phyloP scores from a whole-genome alignment of 2,888 invertebrate genomes.

The Sycophila texana region DNA sequence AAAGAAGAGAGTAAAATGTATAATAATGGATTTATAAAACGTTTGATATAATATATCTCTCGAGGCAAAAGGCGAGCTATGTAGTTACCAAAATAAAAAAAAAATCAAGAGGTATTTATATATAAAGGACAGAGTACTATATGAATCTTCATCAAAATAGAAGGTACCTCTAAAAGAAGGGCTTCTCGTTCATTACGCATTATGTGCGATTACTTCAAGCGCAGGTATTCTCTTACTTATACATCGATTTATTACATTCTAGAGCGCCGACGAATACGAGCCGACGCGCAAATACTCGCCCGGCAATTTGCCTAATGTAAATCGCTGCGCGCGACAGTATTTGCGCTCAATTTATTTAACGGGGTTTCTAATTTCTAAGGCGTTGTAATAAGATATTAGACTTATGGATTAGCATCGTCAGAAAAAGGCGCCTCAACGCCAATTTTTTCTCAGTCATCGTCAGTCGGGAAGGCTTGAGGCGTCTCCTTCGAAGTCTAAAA shows the following conservation, averaged over 20 bases:
- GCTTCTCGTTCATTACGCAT: constrained; percentile 21
- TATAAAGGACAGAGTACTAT: too few species aligned
- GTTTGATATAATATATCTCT: constrained; percentile 29
- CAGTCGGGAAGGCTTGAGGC: background rate
- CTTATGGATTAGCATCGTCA: constrained; percentile 12
- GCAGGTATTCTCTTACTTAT: constrained; percentile 59
- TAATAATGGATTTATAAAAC: background rate
- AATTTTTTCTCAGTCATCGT: background rate
- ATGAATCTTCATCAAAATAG: too few species aligned
- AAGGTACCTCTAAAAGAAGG: constrained; percentile 13
- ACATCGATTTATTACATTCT: constrained; percentile 54
- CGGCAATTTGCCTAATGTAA: constrained; percentile 33
- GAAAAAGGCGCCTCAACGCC: constrained; percentile 20
- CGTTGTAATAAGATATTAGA: background rate
- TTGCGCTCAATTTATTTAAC: constrained; percentile 48
- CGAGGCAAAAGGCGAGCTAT: constrained; percentile 71
- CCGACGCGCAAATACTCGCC: constrained; percentile 59
- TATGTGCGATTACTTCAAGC: constrained; percentile 27
- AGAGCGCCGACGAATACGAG: constrained; percentile 61
- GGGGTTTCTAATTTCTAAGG: constrained; percentile 24
- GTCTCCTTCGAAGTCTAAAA: constrained; percentile 27
- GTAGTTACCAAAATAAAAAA: constrained; percentile 55
- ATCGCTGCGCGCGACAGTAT: constrained; percentile 39
- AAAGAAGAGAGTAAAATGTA: constrained; percentile 21
- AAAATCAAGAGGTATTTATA: too few species aligned